Base-by-base conservation (phyloP, 1,140 invertebrate species). In the Zaprionus capensis region DNA sequence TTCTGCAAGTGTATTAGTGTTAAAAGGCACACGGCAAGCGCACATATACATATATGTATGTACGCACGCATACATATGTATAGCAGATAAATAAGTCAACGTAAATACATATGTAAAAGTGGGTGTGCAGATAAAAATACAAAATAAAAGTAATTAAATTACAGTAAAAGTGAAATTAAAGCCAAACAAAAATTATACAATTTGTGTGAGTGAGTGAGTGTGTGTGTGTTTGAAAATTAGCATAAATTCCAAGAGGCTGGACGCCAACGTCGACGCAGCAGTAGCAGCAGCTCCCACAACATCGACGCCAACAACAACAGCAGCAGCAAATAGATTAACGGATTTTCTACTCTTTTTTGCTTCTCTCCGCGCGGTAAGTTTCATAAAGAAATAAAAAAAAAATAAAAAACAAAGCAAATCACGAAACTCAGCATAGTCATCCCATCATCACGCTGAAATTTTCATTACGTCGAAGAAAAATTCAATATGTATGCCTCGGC, bases 391-490 rank as follows among this genome's bases (percentile, higher is more conserved):
- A 41, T 5, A 71, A 63, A 14, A 36, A 24, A 26, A 38, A 46
- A 44, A 7, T 41, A 7, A 12, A 70, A 58, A 63, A 14, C 31
- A 66, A 51, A 53, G 41, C 38, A 22, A 41, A 56, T 53, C 64
- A 67, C 34, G 17, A 36, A 53, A 46, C 68, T 44, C 5, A 44
- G 41, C 38, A 44, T 56, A 63, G 36, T 64, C 58, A 70, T 63
- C 24, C 44, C 67, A 64, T 58, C 46, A 58, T 34, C 56, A 56
- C 38, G 76, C 82, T 87, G 62, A 88, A 88, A 87, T 84, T 87
- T 87, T 87, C 84, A 87, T 90, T 87, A 81, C 81, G 81, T 74
- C 73, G 66, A 90, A 84, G 75, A 86, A 86, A 86, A 87, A 80
- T 83, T 88, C 77, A 87, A 87, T 87, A 87, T 86, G 83, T 86